These are phyloP conservation scores for Microcebus jonahi DNA, from an alignment of 2,113 vertebrate species.

Conservation along the genomic window DNA sequence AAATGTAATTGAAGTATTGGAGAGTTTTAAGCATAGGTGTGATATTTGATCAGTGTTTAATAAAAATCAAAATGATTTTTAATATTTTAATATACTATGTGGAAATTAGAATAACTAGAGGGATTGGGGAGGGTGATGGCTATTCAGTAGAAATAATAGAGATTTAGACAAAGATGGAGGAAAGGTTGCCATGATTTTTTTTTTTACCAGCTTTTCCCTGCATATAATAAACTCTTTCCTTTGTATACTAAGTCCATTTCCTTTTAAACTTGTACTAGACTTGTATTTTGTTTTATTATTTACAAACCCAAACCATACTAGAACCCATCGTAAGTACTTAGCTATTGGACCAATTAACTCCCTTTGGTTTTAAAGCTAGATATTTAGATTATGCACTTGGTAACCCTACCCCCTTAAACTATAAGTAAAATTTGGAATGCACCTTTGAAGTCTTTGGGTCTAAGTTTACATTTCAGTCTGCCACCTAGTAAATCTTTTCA, in stretches of 20 bases:
- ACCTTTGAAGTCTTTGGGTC: neutral
- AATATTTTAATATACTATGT: neutral
- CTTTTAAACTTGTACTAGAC: slow-evolving; percentile 9
- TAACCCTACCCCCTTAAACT: neutral
- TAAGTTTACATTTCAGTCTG: neutral
- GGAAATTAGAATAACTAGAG: neutral
- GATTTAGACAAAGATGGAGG: neutral
- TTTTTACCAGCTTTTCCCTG: neutral
- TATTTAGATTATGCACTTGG: neutral
- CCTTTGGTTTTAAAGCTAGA: neutral
- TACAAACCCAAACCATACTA: slow-evolving; percentile 6
- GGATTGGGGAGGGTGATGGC: neutral
- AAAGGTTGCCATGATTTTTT: neutral
- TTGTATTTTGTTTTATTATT: slow-evolving; percentile 36
- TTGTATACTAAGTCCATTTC: slow-evolving; percentile 8
- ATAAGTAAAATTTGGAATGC: slow-evolving; percentile 3
- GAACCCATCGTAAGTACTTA: neutral
- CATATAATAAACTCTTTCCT: neutral
- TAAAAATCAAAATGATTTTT: neutral
- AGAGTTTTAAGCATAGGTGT: neutral
- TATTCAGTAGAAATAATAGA: slow-evolving; percentile 33
- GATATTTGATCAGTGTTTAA: neutral
- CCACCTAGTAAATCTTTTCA: neutral
- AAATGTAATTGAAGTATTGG: neutral
- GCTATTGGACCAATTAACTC: neutral